Evolutionary conservation across 2,797 vertebrate species (phyloP).

Genomic region (Dendrocincla tyrannina): DNA sequence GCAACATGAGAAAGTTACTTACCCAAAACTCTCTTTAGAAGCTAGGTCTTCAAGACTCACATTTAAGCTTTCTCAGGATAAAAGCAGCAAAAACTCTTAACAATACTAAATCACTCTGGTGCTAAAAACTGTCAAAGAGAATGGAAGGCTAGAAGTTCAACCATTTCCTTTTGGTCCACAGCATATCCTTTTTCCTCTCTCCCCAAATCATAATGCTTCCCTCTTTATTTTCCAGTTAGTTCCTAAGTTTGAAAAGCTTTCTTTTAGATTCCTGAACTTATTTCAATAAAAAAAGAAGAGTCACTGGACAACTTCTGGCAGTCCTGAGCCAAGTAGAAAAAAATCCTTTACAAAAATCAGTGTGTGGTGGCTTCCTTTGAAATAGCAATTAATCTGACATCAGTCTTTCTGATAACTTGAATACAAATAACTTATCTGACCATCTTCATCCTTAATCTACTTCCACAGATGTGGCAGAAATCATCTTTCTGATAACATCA

Average conservation of each 20-base stretch:
- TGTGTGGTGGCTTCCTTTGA: not conserved
- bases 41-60: slow-evolving; percentile 15
- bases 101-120: slow-evolving; percentile 15
- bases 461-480: not conserved
- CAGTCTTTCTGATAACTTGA: not conserved
- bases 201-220: not conserved
- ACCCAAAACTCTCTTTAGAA: not conserved
- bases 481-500: not conserved
- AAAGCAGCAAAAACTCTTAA: slow-evolving; percentile 24
- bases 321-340: not conserved
- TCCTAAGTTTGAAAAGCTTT: not conserved
- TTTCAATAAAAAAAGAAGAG: not conserved
- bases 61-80: slow-evolving; percentile 24
- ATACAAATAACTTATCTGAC: not conserved
- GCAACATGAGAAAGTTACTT: not conserved
- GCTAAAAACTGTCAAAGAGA: slow-evolving; percentile 23
- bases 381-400: not conserved
- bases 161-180: not conserved
- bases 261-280: not conserved
- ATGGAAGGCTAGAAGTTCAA: not conserved
- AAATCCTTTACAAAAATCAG: not conserved
- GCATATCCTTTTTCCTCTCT: not conserved
- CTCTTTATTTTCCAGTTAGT: not conserved
- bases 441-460: not conserved
- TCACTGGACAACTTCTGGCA: not conserved